Percentiles rank a stretch among this genome's conserved stretches.
These are phyloP conservation scores for Rachycentron canadum DNA, from an alignment of 2,797 vertebrate genomes.

Conservation along the genomic window DNA sequence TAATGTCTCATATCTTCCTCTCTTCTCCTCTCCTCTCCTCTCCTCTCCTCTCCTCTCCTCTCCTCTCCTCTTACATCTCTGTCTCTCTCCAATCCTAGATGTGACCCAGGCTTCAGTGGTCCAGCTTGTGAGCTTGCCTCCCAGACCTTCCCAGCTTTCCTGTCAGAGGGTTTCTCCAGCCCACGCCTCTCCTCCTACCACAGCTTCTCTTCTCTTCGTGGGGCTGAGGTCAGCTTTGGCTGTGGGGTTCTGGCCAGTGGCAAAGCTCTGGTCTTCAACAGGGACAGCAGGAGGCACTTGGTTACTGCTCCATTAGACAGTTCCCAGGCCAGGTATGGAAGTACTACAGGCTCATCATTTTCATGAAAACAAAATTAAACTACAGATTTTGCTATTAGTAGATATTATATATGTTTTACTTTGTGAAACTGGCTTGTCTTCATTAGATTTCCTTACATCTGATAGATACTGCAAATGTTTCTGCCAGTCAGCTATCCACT, in stretches of 20 bases:
- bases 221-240: conserved; percentile 97
- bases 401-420: conserved; percentile 20
- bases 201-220: conserved; percentile 96
- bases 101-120: conserved; percentile 96
- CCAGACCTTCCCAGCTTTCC: conserved; percentile 95
- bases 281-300: conserved; percentile 94
- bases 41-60: not conserved
- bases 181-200: conserved; percentile 96
- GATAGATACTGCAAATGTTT: conserved; percentile 63
- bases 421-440: conserved; percentile 33
- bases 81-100: conserved; percentile 79
- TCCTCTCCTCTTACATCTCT: not conserved
- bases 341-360: not conserved
- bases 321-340: conserved; percentile 93
- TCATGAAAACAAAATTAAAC: conserved; percentile 3
- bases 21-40: not conserved
- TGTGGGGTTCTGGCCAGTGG: conserved; percentile 97
- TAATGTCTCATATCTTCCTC: conserved; percentile 18
- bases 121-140: conserved; percentile 96
- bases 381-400: conserved; percentile 1
- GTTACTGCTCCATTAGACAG: conserved; percentile 96
- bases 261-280: conserved; percentile 98
- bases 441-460: conserved; percentile 38
- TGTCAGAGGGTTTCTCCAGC: conserved; percentile 95
- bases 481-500: conserved; percentile 44